Evolutionary conservation across 2,888 invertebrate genomes (phyloP).

Genomic region (Polydrusus cervinus): DNA sequence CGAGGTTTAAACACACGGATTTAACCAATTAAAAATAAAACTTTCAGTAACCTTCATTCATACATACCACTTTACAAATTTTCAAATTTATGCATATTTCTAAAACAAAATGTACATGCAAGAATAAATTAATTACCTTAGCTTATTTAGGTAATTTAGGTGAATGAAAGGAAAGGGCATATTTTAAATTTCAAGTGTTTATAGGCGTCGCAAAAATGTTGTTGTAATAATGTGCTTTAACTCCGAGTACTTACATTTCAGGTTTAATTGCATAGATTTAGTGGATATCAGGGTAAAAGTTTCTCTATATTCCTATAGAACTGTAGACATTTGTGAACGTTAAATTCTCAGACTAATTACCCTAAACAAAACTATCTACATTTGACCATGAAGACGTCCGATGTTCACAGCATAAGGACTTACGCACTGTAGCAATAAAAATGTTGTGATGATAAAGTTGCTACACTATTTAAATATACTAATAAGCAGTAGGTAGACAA

Average conservation of each 20-base stretch:
- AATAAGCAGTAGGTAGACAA: too few relatives aligned
- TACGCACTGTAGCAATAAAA: too few relatives aligned
- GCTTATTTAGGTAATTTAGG: constrained; percentile 8
- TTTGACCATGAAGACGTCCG: too few relatives aligned
- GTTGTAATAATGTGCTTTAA: constrained; percentile 17
- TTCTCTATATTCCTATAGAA: background rate
- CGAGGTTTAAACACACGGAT: too few relatives aligned
- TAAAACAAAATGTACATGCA: background rate
- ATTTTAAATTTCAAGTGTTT: constrained; percentile 24
- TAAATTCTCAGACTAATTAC: too few relatives aligned
- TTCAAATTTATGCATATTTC: background rate
- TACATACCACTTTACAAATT: background rate
- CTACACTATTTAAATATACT: too few relatives aligned
- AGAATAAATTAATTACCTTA: constrained; percentile 5
- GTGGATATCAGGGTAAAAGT: background rate
- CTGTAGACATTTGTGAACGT: too few relatives aligned
- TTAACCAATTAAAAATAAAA: background rate
- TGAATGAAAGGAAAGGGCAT: constrained; percentile 27
- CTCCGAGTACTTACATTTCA: constrained; percentile 4
- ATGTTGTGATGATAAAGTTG: too few relatives aligned
- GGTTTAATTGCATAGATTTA: constrained; percentile 21
- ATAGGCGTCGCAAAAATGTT: constrained; percentile 23
- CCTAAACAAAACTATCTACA: too few relatives aligned
- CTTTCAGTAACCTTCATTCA: background rate
- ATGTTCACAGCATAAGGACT: too few relatives aligned